phyloP scores from a whole-genome alignment of 2,113 vertebrate species.

The Boulengeromyrus knoepffleri region DNA sequence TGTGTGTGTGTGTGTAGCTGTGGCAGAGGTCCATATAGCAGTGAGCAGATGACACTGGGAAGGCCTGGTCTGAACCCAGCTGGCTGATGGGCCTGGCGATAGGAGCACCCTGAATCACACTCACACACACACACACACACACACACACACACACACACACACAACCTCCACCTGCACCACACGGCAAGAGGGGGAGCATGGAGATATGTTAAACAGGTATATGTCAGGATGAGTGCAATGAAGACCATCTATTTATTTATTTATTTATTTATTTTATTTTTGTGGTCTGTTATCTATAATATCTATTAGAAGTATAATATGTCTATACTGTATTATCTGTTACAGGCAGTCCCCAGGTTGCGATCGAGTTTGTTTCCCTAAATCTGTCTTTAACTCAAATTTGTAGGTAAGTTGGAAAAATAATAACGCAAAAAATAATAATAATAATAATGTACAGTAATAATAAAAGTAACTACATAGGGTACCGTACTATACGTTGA shows the following conservation, averaged over 20 bases:
- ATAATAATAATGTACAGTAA: too few relatives aligned
- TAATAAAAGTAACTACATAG: too few relatives aligned
- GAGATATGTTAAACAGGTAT: not conserved
- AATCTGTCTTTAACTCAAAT: too few relatives aligned
- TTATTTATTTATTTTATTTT: not conserved
- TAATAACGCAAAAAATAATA: too few relatives aligned
- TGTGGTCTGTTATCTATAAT: not conserved
- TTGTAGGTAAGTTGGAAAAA: too few relatives aligned
- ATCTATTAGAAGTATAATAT: not conserved
- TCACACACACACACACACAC: constrained; percentile 28
- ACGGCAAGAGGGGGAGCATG: constrained; percentile 32
- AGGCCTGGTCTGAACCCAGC: constrained; percentile 33
- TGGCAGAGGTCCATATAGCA: constrained; percentile 25
- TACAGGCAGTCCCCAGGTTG: too few relatives aligned
- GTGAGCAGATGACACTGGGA: constrained; percentile 53
- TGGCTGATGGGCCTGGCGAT: constrained; percentile 47
- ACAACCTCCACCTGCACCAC: constrained; percentile 25
- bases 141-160: not conserved
- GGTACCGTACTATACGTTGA: too few relatives aligned
- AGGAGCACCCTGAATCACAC: constrained; percentile 40
- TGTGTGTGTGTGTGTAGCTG: constrained; percentile 20
- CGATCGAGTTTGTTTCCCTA: too few relatives aligned
- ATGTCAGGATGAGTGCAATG: constrained; percentile 5
- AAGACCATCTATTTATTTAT: not conserved
- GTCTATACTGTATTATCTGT: not conserved